Base-by-base conservation (phyloP, 2,888 invertebrate species). In the Eupithecia centaureata region DNA sequence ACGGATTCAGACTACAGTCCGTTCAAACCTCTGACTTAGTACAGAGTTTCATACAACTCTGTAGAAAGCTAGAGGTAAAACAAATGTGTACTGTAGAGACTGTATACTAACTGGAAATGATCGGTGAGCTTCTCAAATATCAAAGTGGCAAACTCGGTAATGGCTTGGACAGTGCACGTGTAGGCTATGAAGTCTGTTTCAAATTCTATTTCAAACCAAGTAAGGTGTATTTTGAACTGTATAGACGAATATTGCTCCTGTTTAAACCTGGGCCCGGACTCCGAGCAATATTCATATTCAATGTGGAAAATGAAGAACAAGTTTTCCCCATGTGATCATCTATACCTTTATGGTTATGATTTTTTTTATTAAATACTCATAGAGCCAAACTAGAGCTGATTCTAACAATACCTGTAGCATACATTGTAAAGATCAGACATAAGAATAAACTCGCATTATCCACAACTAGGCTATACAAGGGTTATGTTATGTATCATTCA, bases 61-160 rank as follows among this genome's bases (percentile, higher is more conserved):
- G n/a, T n/a, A n/a, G n/a, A n/a, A n/a, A n/a, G n/a, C n/a, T n/a
- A n/a, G n/a, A n/a, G n/a, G n/a, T n/a, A n/a, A n/a, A n/a, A n/a
- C n/a, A n/a, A n/a, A n/a, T n/a, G n/a, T n/a, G n/a, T n/a, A n/a
- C n/a, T n/a, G n/a, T n/a, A n/a, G n/a, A n/a, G n/a, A n/a, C n/a
- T n/a, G n/a, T n/a, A n/a, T n/a, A n/a, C n/a, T 47, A 47, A 47
- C 42, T 42, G 42, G 42, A 18, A 42, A 42, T 42, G 15, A 52
- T 52, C 52, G 15, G 27, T 15, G 27, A 52, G 12, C 5, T 52
- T 52, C 51, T 25, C 25, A 51, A 12, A 51, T 8, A 4, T 52
- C 5, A 27, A 27, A 52, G 52, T 52, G 52, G 27, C 52, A 52
- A 25, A 13, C 27, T 52, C 27, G 15, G 27, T 52, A 52, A 52